Percentiles rank a stretch among this genome's conserved stretches.
Conservation (phyloP, 2,113 vertebrate genomes). For the Falcunculus frontatus region DNA sequence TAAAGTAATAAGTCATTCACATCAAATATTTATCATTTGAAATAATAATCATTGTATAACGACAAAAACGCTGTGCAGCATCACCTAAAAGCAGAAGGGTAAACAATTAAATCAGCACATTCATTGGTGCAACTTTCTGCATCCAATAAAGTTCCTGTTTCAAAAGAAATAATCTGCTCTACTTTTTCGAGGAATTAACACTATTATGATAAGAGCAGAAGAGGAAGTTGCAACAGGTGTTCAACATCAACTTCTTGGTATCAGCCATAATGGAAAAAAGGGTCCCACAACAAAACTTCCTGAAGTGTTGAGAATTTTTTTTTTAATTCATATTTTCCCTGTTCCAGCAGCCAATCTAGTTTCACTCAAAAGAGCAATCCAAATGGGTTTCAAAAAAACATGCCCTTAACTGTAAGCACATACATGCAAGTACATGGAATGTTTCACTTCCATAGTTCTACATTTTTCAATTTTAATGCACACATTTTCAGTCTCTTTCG, state of each 20-base stretch:
- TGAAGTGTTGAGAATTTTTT: not conserved
- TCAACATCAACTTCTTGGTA: not conserved
- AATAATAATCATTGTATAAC: not conserved
- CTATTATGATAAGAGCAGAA: not conserved
- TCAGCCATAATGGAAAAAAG: not conserved
- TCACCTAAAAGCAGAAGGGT: not conserved
- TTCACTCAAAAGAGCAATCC: not conserved
- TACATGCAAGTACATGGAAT: not conserved
- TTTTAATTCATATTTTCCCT: not conserved
- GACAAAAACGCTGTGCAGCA: not conserved
- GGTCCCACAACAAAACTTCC: not conserved
- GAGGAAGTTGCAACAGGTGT: not conserved
- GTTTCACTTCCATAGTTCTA: not conserved
- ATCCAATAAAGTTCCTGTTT: not conserved
- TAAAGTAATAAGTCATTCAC: not conserved
- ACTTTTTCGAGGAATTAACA: not conserved
- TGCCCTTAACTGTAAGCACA: not conserved
- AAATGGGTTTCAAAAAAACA: not conserved
- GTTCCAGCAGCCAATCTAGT: not conserved
- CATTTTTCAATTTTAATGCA: not conserved
- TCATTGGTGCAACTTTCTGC: not conserved
- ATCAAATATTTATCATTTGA: not conserved
- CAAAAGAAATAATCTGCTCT: not conserved
- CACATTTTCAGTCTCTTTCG: not conserved
- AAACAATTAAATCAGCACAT: not conserved